Percentiles rank a stretch among this genome's conserved stretches.
phyloP scores from a whole-genome alignment of 2,113 vertebrate species.

The Sapajus apella region DNA sequence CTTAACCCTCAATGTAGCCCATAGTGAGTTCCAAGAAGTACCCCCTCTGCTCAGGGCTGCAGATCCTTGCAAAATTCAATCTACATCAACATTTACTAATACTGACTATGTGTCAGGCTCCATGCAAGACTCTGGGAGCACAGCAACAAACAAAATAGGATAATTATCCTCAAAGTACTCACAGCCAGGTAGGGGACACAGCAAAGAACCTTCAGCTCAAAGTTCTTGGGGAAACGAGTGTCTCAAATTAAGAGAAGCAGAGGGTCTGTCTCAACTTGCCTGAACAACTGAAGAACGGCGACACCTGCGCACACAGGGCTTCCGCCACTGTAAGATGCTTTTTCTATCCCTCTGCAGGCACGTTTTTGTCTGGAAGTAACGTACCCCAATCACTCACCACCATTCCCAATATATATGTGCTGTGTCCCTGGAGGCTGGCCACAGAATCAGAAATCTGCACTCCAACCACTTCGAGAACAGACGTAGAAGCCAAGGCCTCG shows the following conservation, averaged over 20 bases:
- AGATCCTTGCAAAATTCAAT: not conserved
- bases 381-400: not conserved
- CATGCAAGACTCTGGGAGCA: not conserved
- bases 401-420: not conserved
- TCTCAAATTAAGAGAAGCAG: not conserved
- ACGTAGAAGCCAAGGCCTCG: not conserved
- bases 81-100: not conserved
- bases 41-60: not conserved
- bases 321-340: accelerated
- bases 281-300: not conserved
- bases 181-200: not conserved
- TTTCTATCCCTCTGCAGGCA: not conserved
- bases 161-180: not conserved
- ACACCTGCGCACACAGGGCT: accelerated
- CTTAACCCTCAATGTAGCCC: not conserved
- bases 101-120: not conserved
- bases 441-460: not conserved
- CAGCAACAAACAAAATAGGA: not conserved
- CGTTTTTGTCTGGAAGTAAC: not conserved
- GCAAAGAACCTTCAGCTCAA: not conserved
- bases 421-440: not conserved
- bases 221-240: not conserved
- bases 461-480: not conserved
- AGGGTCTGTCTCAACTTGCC: not conserved
- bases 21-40: not conserved